phyloP scores from a whole-genome alignment of 2,888 invertebrate species.

The Hedya salicella region DNA sequence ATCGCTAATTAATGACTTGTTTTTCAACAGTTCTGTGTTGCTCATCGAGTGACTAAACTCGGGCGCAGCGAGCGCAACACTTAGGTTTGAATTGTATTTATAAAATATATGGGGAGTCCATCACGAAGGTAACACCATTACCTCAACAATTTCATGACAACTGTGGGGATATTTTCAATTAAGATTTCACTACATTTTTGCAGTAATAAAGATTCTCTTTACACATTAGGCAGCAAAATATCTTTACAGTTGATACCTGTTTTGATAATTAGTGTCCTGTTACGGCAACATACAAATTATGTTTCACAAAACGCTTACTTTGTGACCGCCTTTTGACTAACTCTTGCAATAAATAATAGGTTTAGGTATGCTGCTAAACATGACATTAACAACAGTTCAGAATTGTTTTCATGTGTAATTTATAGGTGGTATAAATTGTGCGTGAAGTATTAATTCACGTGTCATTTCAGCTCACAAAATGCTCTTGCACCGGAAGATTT shows the following conservation, averaged over 20 bases:
- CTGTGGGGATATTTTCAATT: conserved; percentile 65
- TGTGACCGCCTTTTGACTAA: neutral
- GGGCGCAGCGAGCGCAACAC: conserved; percentile 84
- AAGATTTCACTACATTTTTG: neutral
- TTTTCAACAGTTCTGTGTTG: conserved; percentile 85
- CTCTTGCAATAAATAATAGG: conserved; percentile 43
- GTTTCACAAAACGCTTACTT: too few species aligned
- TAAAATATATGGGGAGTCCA: conserved; percentile 82
- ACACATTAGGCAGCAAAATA: conserved; percentile 51
- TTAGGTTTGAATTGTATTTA: conserved; percentile 84
- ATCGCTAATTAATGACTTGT: conserved; percentile 85
- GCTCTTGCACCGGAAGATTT: conserved; percentile 65
- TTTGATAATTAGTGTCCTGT: conserved; percentile 45
- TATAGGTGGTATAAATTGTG: conserved; percentile 67
- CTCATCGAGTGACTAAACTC: conserved; percentile 84
- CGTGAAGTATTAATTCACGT: conserved; percentile 57
- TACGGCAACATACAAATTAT: conserved; percentile 24
- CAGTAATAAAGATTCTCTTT: neutral
- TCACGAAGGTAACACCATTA: conserved; percentile 81
- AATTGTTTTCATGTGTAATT: conserved; percentile 70
- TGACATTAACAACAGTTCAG: conserved; percentile 65
- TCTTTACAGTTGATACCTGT: conserved; percentile 66
- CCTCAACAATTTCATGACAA: conserved; percentile 75
- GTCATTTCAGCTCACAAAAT: conserved; percentile 60
- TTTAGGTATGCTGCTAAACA: conserved; percentile 60